These are phyloP conservation scores for Spinibarbus caldwelli DNA, from an alignment of 2,797 vertebrate species.

Conservation along the genomic window DNA sequence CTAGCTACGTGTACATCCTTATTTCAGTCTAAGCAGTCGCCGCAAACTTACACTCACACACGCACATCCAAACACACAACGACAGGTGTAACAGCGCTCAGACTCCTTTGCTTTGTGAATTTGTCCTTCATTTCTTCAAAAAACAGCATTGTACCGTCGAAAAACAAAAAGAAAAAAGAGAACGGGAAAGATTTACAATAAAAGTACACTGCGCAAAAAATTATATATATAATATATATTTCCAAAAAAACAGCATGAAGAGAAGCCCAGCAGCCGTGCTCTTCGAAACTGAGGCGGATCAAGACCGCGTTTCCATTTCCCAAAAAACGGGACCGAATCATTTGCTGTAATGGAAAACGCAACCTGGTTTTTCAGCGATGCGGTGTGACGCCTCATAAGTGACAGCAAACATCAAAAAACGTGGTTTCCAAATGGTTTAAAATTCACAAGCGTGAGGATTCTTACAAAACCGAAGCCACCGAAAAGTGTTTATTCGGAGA, in stretches of 20 bases:
- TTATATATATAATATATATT: conserved; percentile 65
- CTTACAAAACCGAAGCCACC: background rate
- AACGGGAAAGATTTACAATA: conserved; percentile 66
- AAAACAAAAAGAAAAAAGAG: conserved; percentile 51
- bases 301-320: background rate
- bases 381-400: background rate
- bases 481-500: background rate
- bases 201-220: conserved; percentile 70
- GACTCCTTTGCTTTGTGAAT: conserved; percentile 74
- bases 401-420: conserved; percentile 7
- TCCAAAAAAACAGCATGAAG: conserved; percentile 72
- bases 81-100: conserved; percentile 69
- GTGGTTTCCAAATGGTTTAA: background rate
- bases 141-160: conserved; percentile 63
- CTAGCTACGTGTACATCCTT: conserved; percentile 74
- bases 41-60: conserved; percentile 67
- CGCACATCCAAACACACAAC: conserved; percentile 57
- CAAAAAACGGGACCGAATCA: background rate
- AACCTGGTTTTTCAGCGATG: background rate
- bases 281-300: conserved; percentile 49
- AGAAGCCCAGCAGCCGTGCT: conserved; percentile 57
- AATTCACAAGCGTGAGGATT: background rate
- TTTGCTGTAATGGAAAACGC: background rate
- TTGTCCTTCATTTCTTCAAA: conserved; percentile 78
- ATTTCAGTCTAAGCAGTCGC: conserved; percentile 71